A percentile compares a stretch with the other conserved stretches of the same genome.
These are phyloP conservation scores for Forbesichthys agassizii DNA, from an alignment of 2,113 vertebrate species.

Conservation along the genomic window DNA sequence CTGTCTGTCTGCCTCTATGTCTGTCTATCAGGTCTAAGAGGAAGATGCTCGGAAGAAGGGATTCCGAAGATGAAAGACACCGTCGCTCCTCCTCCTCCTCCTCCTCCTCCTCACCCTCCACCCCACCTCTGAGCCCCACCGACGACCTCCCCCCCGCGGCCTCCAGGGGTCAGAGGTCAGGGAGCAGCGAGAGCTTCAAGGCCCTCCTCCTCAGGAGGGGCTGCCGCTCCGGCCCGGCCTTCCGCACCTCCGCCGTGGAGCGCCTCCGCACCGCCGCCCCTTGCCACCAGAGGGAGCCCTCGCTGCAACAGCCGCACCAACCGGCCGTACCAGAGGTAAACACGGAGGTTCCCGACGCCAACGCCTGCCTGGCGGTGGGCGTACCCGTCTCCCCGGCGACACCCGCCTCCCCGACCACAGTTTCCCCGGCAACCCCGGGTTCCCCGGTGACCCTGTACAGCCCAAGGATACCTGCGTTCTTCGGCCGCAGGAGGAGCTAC, in stretches of 20 bases:
- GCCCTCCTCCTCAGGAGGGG: slow-evolving; percentile 91
- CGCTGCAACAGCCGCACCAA: no score
- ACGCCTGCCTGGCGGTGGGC: slow-evolving; percentile 36
- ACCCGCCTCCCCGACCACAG: no score
- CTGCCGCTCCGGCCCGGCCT: slow-evolving; percentile 78
- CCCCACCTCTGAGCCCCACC: slow-evolving; percentile 16
- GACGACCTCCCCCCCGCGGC: slow-evolving; percentile 43
- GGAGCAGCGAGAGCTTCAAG: slow-evolving; percentile 84
- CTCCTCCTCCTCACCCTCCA: slow-evolving; percentile 18
- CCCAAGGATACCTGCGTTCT: no score
- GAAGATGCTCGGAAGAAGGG: slow-evolving; percentile 90
- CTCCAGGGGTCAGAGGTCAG: slow-evolving; percentile 59
- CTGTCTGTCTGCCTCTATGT: not conserved
- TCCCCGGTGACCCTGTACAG: no score
- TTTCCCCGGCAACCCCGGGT: no score
- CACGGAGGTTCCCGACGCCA: slow-evolving; percentile 9
- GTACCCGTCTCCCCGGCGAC: not conserved
- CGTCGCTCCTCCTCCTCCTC: slow-evolving; percentile 65
- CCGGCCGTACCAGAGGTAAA: no score
- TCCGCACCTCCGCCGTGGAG: slow-evolving; percentile 88
- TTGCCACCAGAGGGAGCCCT: slow-evolving; percentile 65
- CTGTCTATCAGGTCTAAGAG: slow-evolving; percentile 85
- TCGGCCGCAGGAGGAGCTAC: no score
- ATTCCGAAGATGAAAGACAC: slow-evolving; percentile 79
- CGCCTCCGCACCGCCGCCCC: slow-evolving; percentile 83